Base-by-base conservation (phyloP, 2,888 invertebrate species). In the Liopterus haemorrhoidalis region DNA sequence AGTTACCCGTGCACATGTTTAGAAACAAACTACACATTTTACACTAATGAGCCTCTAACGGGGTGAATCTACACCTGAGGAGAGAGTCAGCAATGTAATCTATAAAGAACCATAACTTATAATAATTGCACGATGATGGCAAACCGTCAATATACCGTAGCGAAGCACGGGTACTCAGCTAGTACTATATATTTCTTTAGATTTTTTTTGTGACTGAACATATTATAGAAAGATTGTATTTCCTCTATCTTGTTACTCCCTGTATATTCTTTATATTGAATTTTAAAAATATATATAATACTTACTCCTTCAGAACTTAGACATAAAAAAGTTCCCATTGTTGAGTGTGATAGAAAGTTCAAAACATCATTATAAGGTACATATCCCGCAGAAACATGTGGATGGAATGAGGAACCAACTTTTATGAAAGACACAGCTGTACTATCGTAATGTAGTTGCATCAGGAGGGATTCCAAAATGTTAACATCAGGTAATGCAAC, bases 381-480 rank as follows among this genome's bases (percentile, higher is more conserved):
- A 56, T 80, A 74, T 12, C 83, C 85, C 50, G 81, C 76, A 50
- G 78, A 76, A 45, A 76, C 74, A 55, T 79, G 74, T 2, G 82
- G 81, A 63, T 82, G 78, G 62, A 79, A 79, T 27, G 72, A 66
- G 52, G 76, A 75, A 30, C 81, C 81, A 14, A 85, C 74, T 63
- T 83, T 82, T 48, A 87, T 69, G 66, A 88, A 86, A 37, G 84
- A 84, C 56, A 85, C 82, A 6, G 83, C 74, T 46, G 85, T 79
- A 28, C 82, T 81, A 59, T 78, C 79, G 56, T 79, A 80, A 52
- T 86, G 74, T 41, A 88, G 68, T 62, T 86, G 85, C 49, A 79
- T 76, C 50, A 88, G 69, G 19, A 86, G 68, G 4, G 78, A 75
- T 59, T 87, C 85, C 61, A 85, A 73, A 50, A 82, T 74, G 55